Percentiles rank a stretch among this genome's conserved stretches.
These are phyloP conservation scores for Phenganax stokvisi DNA, from an alignment of 92 coral and sea anemone genomes.

Conservation along the genomic window DNA sequence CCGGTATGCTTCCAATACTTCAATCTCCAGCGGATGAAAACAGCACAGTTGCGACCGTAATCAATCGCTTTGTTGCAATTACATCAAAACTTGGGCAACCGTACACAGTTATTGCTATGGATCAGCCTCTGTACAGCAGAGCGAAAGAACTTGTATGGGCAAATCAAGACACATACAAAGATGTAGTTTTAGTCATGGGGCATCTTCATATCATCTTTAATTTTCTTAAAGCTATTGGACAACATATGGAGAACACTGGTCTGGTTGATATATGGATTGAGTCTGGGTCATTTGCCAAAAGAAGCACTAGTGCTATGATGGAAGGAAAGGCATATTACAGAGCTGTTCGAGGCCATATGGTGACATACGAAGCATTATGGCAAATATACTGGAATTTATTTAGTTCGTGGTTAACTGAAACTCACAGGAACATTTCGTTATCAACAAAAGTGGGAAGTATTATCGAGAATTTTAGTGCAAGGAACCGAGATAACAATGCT, in stretches of 20 bases:
- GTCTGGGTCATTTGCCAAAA: background rate
- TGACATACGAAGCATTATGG: background rate
- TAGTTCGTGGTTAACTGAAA: background rate
- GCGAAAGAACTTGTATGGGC: slow-evolving; percentile 22
- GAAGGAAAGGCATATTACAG: background rate
- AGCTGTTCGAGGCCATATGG: background rate
- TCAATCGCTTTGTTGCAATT: slow-evolving; percentile 5
- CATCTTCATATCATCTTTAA: slow-evolving; percentile 13
- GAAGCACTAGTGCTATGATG: slow-evolving; percentile 4
- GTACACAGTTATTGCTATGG: background rate
- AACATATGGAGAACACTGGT: slow-evolving; percentile 18
- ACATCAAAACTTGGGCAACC: background rate
- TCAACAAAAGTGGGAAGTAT: background rate
- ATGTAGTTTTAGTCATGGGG: slow-evolving; percentile 16
- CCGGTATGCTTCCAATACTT: slow-evolving; percentile 21
- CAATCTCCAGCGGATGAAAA: slow-evolving; percentile 19
- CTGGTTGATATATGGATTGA: background rate
- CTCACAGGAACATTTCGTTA: too few relatives aligned
- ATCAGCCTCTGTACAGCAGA: slow-evolving; percentile 18
- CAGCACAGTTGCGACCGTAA: slow-evolving; percentile 6
- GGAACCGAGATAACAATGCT: background rate
- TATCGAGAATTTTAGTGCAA: background rate
- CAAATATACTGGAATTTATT: slow-evolving; percentile 2
- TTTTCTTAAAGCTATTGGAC: slow-evolving; percentile 24
- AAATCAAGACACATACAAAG: slow-evolving; percentile 3